Percentiles rank a stretch among this genome's conserved stretches.
These are phyloP conservation scores for Dasyprocta punctata DNA, from an alignment of 2,113 vertebrate genomes.

Conservation along the genomic window DNA sequence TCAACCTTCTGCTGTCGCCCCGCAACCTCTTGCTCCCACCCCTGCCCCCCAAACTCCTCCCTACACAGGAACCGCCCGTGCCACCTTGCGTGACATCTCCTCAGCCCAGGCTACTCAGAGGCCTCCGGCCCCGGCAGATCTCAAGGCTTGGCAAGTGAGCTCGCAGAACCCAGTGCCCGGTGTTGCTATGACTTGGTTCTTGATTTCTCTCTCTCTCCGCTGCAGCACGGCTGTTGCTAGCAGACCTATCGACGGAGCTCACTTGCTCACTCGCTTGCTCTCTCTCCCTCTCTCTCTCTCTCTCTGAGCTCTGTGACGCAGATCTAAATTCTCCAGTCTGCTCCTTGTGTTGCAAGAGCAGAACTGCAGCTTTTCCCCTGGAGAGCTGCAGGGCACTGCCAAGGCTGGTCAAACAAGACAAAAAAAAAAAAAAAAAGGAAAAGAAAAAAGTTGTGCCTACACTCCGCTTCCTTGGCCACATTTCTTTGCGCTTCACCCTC, in stretches of 20 bases:
- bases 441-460: slow-evolving; percentile 81
- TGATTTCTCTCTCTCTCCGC: slow-evolving; percentile 85
- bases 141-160: slow-evolving; percentile 75
- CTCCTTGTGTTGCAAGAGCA: slow-evolving; percentile 92
- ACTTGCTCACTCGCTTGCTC: slow-evolving; percentile 83
- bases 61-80: slow-evolving; percentile 72
- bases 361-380: slow-evolving; percentile 91
- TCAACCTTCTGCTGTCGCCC: slow-evolving; percentile 88
- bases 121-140: slow-evolving; percentile 73
- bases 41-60: slow-evolving; percentile 70
- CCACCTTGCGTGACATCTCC: slow-evolving; percentile 77
- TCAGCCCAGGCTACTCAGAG: slow-evolving; percentile 71
- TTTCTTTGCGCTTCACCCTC: not conserved
- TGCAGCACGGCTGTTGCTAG: slow-evolving; percentile 92
- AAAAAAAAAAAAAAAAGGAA: slow-evolving; percentile 81
- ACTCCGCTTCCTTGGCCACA: slow-evolving; percentile 78
- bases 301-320: slow-evolving; percentile 96
- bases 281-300: slow-evolving; percentile 83
- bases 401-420: slow-evolving; percentile 87
- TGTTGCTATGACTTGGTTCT: slow-evolving; percentile 87
- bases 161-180: slow-evolving; percentile 77
- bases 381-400: slow-evolving; percentile 89
- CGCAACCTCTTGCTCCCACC: slow-evolving; percentile 64
- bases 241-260: slow-evolving; percentile 90
- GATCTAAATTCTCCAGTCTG: slow-evolving; percentile 98